These are phyloP conservation scores for Melanotaenia trifasciata DNA, from an alignment of 2,797 vertebrate genomes.

Conservation along the genomic window DNA sequence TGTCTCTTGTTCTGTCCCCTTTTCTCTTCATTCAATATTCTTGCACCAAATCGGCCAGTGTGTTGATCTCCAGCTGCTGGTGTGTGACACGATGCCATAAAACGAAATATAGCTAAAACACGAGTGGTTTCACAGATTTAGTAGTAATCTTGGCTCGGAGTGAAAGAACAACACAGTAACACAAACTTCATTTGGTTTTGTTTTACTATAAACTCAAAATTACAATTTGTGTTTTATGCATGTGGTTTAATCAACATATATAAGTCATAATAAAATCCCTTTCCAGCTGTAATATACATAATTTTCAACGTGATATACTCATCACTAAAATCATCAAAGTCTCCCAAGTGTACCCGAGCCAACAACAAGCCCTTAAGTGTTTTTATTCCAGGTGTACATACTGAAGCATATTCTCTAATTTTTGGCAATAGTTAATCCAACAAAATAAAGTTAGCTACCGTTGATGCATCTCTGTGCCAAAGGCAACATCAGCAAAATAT, in stretches of 20 bases:
- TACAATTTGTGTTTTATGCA: slow-evolving; percentile 82
- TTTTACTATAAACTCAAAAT: slow-evolving; percentile 85
- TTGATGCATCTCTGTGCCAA: slow-evolving; percentile 81
- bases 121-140: too few relatives aligned
- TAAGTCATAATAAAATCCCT: slow-evolving; percentile 75
- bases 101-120: too few relatives aligned
- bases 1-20: too few relatives aligned
- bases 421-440: slow-evolving; percentile 84
- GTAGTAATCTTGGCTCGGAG: not conserved
- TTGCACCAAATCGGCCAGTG: too few relatives aligned
- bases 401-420: slow-evolving; percentile 54
- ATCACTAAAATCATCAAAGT: slow-evolving; percentile 55
- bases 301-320: slow-evolving; percentile 35
- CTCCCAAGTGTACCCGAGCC: slow-evolving; percentile 65
- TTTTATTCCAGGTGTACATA: slow-evolving; percentile 62
- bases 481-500: slow-evolving; percentile 78
- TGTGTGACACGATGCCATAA: too few relatives aligned
- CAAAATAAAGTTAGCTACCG: slow-evolving; percentile 68
- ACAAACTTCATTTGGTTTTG: slow-evolving; percentile 45
- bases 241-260: slow-evolving; percentile 78
- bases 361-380: slow-evolving; percentile 84
- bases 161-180: slow-evolving; percentile 28
- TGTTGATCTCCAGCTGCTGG: too few relatives aligned
- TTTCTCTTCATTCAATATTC: too few relatives aligned
- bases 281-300: slow-evolving; percentile 58